Base-by-base conservation (phyloP, 2,113 vertebrate genomes). In the Hypomesus transpacificus region DNA sequence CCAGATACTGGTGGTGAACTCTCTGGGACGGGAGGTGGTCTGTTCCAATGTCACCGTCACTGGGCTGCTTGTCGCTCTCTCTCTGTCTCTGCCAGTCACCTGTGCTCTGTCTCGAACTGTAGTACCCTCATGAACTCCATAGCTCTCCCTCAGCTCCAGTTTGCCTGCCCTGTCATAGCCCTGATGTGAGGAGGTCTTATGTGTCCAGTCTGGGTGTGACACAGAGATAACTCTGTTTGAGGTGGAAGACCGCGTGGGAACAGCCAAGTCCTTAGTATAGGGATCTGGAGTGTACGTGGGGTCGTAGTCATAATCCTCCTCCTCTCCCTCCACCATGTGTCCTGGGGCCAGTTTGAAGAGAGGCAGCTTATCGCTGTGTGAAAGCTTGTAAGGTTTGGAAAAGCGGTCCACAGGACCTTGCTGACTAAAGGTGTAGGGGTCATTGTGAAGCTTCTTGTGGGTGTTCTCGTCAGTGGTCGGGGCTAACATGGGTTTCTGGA, bases 381-480 rank as follows among this genome's bases (percentile, higher is more conserved):
- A 68, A 16, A 69, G 53, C 3, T 50, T 71, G 57, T 84, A 62
- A 1, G 71, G 70, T 70, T 79, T 83, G 63, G 78, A 74, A 0
- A 80, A 52, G 9, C 71, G 82, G 68, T 91, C 90, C 53, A 90
- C 90, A 0, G 82, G 70, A 16, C 84, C 88, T 79, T 94, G 93
- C 75, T 91, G 93, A 80, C 95, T 92, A 0, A 94, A 92, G 75
- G 88, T 90, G 75, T 93, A 89, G 0, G 91, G 91, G 74, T 93
- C 89, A 0, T 90, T 89, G 0, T 92, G 90, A 69, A 82, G 91
- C n/a, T 74, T 87, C 75, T 86, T 90, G 0, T 84, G 20, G 60
- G 91, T 89, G 0, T 73, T 68, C 0, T 92, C 91, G 28, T 91
- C 91, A 0, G 80, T 24, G 0, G 39, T 11, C 81, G 76, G 51